A percentile compares a stretch with the other conserved stretches of the same genome.
Conservation (phyloP, 1,140 invertebrate species). For the Drosophila dunni region DNA sequence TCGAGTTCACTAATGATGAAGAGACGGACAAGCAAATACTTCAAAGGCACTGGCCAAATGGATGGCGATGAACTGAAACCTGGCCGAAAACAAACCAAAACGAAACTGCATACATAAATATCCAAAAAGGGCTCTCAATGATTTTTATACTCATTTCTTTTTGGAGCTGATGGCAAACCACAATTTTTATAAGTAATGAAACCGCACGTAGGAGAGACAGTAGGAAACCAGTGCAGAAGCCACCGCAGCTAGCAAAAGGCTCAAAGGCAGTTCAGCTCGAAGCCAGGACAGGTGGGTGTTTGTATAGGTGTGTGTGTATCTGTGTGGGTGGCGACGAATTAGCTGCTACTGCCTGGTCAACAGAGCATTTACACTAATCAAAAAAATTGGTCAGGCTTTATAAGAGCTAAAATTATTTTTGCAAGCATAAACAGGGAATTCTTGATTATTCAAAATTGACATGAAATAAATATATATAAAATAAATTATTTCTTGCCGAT, state of each 20-base stretch:
- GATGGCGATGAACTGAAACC: constrained; percentile 26
- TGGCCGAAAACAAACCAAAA: constrained; percentile 2
- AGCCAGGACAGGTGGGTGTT: constrained; percentile 26
- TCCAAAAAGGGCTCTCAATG: constrained; percentile 34
- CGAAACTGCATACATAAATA: constrained; percentile 63
- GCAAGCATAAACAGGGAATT: too few relatives aligned
- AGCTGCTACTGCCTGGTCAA: constrained; percentile 61
- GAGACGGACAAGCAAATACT: constrained; percentile 23
- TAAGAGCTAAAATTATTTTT: too few relatives aligned
- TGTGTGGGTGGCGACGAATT: constrained; percentile 57
- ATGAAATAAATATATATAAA: too few relatives aligned
- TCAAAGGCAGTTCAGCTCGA: constrained; percentile 6
- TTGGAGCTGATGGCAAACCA: constrained; percentile 16
- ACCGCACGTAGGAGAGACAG: constrained; percentile 18
- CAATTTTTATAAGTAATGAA: constrained; percentile 5
- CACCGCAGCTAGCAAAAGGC: constrained; percentile 34
- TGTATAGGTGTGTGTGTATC: constrained; percentile 40
- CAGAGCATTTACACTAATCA: background rate
- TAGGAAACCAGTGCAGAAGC: constrained; percentile 54
- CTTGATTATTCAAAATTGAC: too few relatives aligned
- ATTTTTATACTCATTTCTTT: constrained; percentile 17
- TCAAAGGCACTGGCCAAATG: constrained; percentile 39
- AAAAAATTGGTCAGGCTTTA: too few relatives aligned
- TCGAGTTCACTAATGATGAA: constrained; percentile 63
- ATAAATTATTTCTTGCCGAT: too few relatives aligned